Percentiles rank a stretch among this genome's conserved stretches.
These are phyloP conservation scores for Pelecanoides urinatrix DNA, from an alignment of 2,113 vertebrate species.

Conservation along the genomic window DNA sequence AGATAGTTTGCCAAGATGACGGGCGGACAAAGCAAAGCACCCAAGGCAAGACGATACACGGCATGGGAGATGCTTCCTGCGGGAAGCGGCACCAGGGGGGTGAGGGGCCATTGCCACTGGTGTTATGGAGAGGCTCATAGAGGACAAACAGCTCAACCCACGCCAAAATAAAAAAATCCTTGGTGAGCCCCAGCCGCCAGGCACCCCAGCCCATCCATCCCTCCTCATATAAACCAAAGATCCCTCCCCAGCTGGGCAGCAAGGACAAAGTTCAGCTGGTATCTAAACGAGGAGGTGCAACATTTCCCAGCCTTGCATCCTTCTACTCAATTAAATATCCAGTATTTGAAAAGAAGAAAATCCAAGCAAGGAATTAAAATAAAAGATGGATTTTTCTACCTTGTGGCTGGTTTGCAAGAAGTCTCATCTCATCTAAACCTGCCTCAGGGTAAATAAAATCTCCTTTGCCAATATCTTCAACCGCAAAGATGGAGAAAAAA, in stretches of 20 bases:
- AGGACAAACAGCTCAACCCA: neutral
- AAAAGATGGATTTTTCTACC: neutral
- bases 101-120: neutral
- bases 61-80: neutral
- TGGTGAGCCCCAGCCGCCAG: neutral
- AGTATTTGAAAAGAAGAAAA: neutral
- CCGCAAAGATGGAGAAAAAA: neutral
- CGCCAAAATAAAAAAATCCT: neutral
- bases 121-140: neutral
- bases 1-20: neutral
- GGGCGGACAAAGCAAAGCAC: neutral
- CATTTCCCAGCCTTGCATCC: neutral
- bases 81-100: fast-evolving
- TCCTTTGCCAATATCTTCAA: neutral
- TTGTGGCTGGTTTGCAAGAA: neutral
- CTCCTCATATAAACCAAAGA: neutral
- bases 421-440: neutral
- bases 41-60: fast-evolving
- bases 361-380: neutral
- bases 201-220: neutral
- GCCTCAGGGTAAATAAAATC: neutral
- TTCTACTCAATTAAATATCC: neutral
- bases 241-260: neutral
- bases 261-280: fast-evolving
- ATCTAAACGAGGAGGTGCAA: neutral